Base-by-base conservation (phyloP, 2,113 vertebrate species). In the Trinectes maculatus region DNA sequence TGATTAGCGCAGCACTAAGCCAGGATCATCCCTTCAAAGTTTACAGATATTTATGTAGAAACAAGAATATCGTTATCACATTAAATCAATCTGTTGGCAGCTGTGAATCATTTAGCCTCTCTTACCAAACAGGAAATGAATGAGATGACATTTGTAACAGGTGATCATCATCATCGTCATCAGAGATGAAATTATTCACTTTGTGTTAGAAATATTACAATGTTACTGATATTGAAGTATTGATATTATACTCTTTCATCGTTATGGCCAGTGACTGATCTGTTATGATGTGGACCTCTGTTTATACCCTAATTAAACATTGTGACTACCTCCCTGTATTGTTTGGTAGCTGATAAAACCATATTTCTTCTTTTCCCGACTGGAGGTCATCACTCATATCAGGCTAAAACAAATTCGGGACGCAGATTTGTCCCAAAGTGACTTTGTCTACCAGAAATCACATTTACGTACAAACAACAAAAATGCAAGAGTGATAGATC, bases 261-360 rank as follows among this genome's bases (percentile, higher is more conserved):
- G 13, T 24, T 47, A 18, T 54, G 48, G 34, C 40, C 16, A 48
- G 42, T 46, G 37, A 48, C 12, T 51, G 15, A 49, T 18, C 36
- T 40, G 55, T 31, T 37, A 44, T 42, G 26, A 8, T 48, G 11
- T 13, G 15, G 16, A 44, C 12, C n/a, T 68, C 43, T 51, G 28
- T 74, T 63, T n/a, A 43, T 34, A 31, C n/a, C 18, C 25, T 49
- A 59, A 71, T 51, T 65, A 43, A 62, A 82, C 29, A 39, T 11
- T 49, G 36, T 51, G 29, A 31, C 61, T 82, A 70, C 55, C 52
- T 40, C 39, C 7, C 5, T n/a, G 34, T 47, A 52, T 44, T 46
- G 15, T 57, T 56, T 34, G 31, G 19, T 59, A 62, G 42, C 19
- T 51, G 34, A 61, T 52, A 33, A 56, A 22, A 39, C n/a, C 37